phyloP scores from a whole-genome alignment of 2,113 vertebrate species.

The Megaceryle torquata region DNA sequence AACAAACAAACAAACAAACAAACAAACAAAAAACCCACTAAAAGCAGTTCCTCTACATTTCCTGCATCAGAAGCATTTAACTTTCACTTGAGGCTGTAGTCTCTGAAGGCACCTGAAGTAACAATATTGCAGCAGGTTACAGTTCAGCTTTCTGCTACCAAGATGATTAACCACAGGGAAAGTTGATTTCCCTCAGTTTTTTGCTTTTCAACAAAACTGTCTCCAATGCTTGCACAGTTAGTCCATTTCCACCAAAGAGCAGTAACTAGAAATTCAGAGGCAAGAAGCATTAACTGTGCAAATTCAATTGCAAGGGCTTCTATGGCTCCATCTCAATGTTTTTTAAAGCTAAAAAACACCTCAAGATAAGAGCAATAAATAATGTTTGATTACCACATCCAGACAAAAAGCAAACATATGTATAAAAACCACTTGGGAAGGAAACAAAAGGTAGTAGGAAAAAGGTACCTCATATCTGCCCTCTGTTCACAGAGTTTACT shows the following conservation, averaged over 20 bases:
- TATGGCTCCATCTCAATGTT: not conserved
- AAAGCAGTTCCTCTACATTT: not conserved
- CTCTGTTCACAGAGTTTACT: not conserved
- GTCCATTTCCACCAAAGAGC: not conserved
- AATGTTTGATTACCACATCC: not conserved
- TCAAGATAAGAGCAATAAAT: not conserved
- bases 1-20: fast-evolving
- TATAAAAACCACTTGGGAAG: not conserved
- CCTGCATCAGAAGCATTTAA: not conserved
- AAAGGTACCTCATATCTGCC: not conserved
- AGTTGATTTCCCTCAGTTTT: not conserved
- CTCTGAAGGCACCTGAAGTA: not conserved
- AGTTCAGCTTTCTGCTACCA: not conserved
- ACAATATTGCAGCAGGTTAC: not conserved
- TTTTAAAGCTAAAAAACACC: not conserved
- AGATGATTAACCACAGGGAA: not conserved
- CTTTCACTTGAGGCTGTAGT: not conserved
- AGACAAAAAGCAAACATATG: not conserved
- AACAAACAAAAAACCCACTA: no score
- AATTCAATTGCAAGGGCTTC: not conserved
- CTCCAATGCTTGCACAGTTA: not conserved
- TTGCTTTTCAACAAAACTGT: not conserved
- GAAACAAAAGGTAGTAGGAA: not conserved
- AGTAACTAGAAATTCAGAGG: not conserved
- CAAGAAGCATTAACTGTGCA: not conserved